Percentiles rank a stretch among this genome's conserved stretches.
These are phyloP conservation scores for Mimachlamys varia DNA, from an alignment of 2,888 invertebrate species.

Conservation along the genomic window DNA sequence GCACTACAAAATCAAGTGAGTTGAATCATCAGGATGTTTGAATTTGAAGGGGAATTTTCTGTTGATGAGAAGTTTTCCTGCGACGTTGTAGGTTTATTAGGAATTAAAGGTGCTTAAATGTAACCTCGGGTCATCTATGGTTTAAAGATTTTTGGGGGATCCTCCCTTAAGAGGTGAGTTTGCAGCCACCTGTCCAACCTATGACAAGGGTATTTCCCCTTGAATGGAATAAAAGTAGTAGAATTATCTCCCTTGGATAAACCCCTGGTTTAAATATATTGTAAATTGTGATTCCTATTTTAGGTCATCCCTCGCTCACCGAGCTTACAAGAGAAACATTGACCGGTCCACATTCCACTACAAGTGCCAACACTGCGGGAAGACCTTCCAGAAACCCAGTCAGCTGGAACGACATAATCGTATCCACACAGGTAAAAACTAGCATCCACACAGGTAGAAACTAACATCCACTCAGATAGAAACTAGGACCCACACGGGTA, in stretches of 20 bases:
- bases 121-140: too few relatives aligned
- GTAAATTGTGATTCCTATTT: constrained; percentile 43
- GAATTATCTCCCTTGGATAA: too few relatives aligned
- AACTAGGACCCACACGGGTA: background rate
- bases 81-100: too few relatives aligned
- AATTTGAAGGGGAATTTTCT: too few relatives aligned
- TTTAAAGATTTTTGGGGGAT: too few relatives aligned
- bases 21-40: constrained; percentile 4
- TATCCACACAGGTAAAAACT: constrained; percentile 86
- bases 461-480: background rate
- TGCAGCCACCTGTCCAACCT: too few relatives aligned
- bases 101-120: too few relatives aligned
- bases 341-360: constrained; percentile 79
- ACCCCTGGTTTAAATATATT: background rate
- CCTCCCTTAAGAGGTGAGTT: too few relatives aligned
- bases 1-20: constrained; percentile 84
- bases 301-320: constrained; percentile 79
- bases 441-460: too few relatives aligned
- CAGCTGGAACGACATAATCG: constrained; percentile 86
- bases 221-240: too few relatives aligned
- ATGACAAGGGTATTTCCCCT: too few relatives aligned
- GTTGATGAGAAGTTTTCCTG: too few relatives aligned
- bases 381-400: constrained; percentile 85
- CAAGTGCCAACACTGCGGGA: constrained; percentile 82
- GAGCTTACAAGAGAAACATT: constrained; percentile 79